Percentiles rank a stretch among this genome's conserved stretches.
These are phyloP conservation scores for Syrphus vitripennis DNA, from an alignment of 2,888 invertebrate genomes.

Conservation along the genomic window DNA sequence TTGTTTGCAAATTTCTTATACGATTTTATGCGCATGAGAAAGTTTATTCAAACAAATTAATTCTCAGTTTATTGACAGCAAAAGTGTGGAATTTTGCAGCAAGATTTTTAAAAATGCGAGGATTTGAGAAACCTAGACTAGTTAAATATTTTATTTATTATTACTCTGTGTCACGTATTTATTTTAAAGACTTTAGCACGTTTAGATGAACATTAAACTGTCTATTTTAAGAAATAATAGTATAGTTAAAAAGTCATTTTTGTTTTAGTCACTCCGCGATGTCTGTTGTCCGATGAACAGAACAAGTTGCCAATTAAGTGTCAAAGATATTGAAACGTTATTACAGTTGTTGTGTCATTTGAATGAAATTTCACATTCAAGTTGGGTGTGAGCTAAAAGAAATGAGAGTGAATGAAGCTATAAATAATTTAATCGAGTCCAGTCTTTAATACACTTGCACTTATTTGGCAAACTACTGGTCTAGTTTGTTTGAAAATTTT, in stretches of 20 bases:
- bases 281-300: too few species aligned
- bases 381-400: background rate
- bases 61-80: background rate
- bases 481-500: background rate
- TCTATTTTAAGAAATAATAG: too few species aligned
- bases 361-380: background rate
- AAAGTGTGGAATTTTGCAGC: background rate
- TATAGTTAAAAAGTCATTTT: background rate
- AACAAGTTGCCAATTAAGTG: slow-evolving; percentile 42
- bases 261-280: background rate
- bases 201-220: too few species aligned
- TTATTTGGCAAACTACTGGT: slow-evolving; percentile 13
- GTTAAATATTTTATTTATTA: background rate
- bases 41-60: background rate
- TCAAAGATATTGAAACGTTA: slow-evolving; percentile 15
- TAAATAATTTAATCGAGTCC: background rate
- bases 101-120: background rate
- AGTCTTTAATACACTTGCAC: background rate
- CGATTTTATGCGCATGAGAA: background rate
- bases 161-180: too few species aligned
- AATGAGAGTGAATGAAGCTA: background rate
- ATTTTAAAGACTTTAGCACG: too few species aligned
- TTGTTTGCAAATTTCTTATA: too few species aligned
- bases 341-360: slow-evolving; percentile 30
- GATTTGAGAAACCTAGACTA: background rate